phyloP scores from a whole-genome alignment of 2,797 vertebrate genomes.

The Rousettus madagascariensis region DNA sequence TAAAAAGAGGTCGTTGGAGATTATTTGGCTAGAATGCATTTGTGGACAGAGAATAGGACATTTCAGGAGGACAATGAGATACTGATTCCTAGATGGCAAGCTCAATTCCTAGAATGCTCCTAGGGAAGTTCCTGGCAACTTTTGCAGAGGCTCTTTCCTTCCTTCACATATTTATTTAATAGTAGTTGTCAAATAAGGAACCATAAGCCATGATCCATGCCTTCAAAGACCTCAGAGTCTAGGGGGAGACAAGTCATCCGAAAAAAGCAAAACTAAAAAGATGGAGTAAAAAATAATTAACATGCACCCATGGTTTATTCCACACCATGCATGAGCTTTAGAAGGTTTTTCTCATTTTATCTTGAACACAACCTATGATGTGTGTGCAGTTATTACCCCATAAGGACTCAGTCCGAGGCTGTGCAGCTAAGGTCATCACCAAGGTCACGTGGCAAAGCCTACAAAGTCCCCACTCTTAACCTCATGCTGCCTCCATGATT shows the following conservation, averaged over 20 bases:
- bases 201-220: neutral
- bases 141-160: neutral
- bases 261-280: neutral
- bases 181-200: neutral
- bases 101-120: neutral
- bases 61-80: neutral
- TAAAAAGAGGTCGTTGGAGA: neutral
- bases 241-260: neutral
- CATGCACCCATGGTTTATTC: neutral
- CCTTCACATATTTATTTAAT: neutral
- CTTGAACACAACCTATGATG: neutral
- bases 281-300: neutral
- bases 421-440: neutral
- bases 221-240: neutral
- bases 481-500: neutral
- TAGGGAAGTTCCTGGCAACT: neutral
- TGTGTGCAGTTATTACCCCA: neutral
- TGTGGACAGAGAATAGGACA: neutral
- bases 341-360: neutral
- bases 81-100: neutral
- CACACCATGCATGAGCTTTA: neutral
- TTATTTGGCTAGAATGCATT: neutral
- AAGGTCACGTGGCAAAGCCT: neutral
- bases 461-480: neutral
- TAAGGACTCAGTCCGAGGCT: neutral